A percentile compares a stretch with the other conserved stretches of the same genome.
These are phyloP conservation scores for Coleophora flavipennella DNA, from an alignment of 2,888 invertebrate genomes.

Conservation along the genomic window DNA sequence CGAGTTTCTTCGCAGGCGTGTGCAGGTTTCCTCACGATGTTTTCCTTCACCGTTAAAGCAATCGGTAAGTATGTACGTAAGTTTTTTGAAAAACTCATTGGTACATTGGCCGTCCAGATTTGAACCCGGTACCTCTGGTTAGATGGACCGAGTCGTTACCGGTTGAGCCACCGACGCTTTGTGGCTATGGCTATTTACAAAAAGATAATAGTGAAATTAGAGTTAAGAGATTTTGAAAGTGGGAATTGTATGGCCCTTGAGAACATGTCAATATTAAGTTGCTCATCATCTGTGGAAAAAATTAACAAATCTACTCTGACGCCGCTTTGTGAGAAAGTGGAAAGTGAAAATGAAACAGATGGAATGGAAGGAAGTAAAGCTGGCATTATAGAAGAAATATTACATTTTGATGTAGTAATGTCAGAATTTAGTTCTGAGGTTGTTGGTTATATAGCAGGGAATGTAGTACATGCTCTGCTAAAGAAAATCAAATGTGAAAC, in stretches of 20 bases:
- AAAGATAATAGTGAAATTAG: slow-evolving; percentile 12
- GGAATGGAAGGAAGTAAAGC: not conserved
- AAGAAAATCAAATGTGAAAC: not conserved
- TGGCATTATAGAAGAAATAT: not conserved
- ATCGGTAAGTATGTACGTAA: too few relatives aligned
- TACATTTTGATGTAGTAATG: not conserved
- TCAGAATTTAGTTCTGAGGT: not conserved
- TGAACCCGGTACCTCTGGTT: too few relatives aligned
- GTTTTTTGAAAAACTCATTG: too few relatives aligned
- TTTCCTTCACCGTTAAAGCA: too few relatives aligned
- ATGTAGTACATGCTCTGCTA: not conserved
- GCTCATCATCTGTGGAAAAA: not conserved
- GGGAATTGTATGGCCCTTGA: slow-evolving; percentile 11
- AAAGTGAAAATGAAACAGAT: not conserved
- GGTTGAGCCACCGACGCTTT: too few relatives aligned
- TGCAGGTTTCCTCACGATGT: too few relatives aligned
- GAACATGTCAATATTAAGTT: not conserved
- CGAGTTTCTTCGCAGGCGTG: too few relatives aligned
- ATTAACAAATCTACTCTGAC: not conserved
- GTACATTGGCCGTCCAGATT: too few relatives aligned
- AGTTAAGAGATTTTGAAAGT: slow-evolving; percentile 4
- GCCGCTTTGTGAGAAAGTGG: not conserved
- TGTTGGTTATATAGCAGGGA: not conserved
- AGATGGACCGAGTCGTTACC: too few relatives aligned
- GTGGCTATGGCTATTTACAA: slow-evolving; percentile 13